Conservation (phyloP, 2,888 invertebrate species). For the Chironomus tentans region DNA sequence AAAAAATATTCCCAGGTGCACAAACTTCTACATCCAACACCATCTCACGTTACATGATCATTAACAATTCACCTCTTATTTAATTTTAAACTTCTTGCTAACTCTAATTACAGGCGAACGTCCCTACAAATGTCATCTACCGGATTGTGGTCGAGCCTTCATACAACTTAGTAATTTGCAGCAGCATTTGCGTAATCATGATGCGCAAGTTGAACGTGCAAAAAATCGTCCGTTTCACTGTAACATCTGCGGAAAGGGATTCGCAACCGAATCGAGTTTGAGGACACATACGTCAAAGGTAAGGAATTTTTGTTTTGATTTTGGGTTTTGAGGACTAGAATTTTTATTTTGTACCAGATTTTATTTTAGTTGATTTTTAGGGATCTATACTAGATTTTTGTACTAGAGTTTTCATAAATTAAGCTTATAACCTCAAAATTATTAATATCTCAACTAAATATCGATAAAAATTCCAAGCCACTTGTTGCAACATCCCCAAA, state of each 20-base stretch:
- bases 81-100: not conserved
- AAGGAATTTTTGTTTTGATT: slow-evolving; percentile 39
- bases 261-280: slow-evolving; percentile 91
- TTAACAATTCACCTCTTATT: not conserved
- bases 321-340: too few species aligned
- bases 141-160: slow-evolving; percentile 92
- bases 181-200: slow-evolving; percentile 91
- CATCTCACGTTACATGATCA: not conserved
- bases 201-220: slow-evolving; percentile 88
- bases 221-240: slow-evolving; percentile 94
- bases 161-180: slow-evolving; percentile 94
- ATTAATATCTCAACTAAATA: too few species aligned
- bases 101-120: slow-evolving; percentile 68
- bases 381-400: too few species aligned
- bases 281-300: slow-evolving; percentile 96
- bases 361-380: too few species aligned
- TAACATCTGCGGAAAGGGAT: slow-evolving; percentile 92
- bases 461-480: not conserved
- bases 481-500: not conserved
- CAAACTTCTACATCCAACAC: not conserved
- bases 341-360: too few species aligned
- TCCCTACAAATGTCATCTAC: slow-evolving; percentile 93
- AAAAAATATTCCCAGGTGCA: not conserved
- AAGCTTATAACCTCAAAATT: too few species aligned
- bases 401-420: too few species aligned